A percentile compares a stretch with the other conserved stretches of the same genome.
Conservation (phyloP, 2,797 vertebrate species). For the Craterocephalus amniculus region DNA sequence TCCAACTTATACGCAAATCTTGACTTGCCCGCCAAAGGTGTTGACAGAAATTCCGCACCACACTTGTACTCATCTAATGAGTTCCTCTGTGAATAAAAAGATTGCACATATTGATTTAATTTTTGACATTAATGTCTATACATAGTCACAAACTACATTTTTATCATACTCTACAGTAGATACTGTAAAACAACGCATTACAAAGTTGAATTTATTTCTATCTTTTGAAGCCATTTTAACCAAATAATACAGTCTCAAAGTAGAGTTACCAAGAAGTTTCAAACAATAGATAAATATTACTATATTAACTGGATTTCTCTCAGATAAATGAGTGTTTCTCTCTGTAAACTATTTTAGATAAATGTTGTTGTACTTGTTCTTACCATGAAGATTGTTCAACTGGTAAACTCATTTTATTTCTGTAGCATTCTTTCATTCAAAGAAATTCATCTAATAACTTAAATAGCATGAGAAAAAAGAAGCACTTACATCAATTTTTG, state of each 20-base stretch:
- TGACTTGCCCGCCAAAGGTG: slow-evolving; percentile 90
- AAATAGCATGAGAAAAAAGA: background rate
- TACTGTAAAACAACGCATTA: too few relatives aligned
- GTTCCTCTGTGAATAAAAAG: slow-evolving; percentile 69
- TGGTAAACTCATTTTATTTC: background rate
- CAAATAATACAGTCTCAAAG: background rate
- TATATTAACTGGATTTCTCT: too few relatives aligned
- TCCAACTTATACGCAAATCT: slow-evolving; percentile 75
- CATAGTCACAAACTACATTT: background rate
- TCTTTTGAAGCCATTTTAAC: background rate
- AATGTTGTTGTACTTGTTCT: too few relatives aligned
- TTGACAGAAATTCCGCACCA: slow-evolving; percentile 85
- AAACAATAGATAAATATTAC: too few relatives aligned
- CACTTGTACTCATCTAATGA: slow-evolving; percentile 70
- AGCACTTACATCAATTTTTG: slow-evolving; percentile 58
- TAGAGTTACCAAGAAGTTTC: too few relatives aligned
- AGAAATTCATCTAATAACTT: slow-evolving; percentile 12
- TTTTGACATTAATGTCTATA: background rate
- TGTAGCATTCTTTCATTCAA: background rate
- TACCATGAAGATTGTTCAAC: too few relatives aligned
- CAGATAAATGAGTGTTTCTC: too few relatives aligned
- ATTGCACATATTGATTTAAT: slow-evolving; percentile 1
- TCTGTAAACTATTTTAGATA: too few relatives aligned
- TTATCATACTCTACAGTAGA: too few relatives aligned
- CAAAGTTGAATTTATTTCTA: background rate